Evolutionary conservation across 2,888 invertebrate genomes (phyloP), one percentile per base, ranked within the genome.

Genomic region (Stenodera caucasica): DNA sequence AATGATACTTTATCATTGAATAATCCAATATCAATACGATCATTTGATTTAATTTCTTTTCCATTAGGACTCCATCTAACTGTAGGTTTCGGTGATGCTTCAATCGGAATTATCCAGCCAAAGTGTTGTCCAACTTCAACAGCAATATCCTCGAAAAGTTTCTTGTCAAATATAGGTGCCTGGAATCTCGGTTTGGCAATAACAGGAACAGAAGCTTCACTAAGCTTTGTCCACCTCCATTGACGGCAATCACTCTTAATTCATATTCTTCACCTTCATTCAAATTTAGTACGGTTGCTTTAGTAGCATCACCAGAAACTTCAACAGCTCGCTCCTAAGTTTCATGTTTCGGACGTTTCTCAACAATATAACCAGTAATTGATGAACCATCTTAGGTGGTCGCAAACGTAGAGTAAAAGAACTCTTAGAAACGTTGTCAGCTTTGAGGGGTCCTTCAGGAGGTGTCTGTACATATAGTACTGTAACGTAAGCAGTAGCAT

Each of bases 121-220:
- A 99, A 93, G 60, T 94, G 91, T 76, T 97, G 94, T 65, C 98
- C 97, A 57, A 94, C 97, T 75, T 92, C 91, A 18, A 97, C 96
- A 29, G 90, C 90, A 70, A 98, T 87, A 79, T 99, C 97, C 77
- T 91, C 89, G 55, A 99, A 83, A 9, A 92, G 86, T 70, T 90
- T 88, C 71, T 92, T 91, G 77, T 96, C 95, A 75, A 98, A 93
- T 76, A 88, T 89, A 49, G 98, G 99, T 37, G 94, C 93, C 77
- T 89, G 88, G 85, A 92, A 95, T 74, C 96, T 86, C 9, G 96
- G 90, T 76, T 96, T 97, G 58, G 94, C 94, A 67, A 93, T 84
- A 73, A 96, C 88, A 29, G 93, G 89, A 53, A 85, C 82, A 0
- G 94, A 94, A 0, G 92, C 90, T 75, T 98, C 96, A 57, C 95